Percentiles rank a stretch among this genome's conserved stretches.
These are phyloP conservation scores for Tretioscincus oriximinensis DNA, from an alignment of 2,113 vertebrate genomes.

Conservation along the genomic window DNA sequence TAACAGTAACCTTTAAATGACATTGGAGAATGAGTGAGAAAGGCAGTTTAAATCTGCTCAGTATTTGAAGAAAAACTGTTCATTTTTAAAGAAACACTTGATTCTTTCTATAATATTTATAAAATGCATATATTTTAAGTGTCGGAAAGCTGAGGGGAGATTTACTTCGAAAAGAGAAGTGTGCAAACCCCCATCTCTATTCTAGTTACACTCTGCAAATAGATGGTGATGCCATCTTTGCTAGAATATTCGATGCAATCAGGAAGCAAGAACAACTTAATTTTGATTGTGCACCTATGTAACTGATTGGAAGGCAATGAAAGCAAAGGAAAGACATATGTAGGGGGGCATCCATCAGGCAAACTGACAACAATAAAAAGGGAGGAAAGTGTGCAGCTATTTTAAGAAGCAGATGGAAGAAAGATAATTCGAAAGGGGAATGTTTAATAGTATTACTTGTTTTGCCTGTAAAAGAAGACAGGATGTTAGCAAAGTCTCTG, in stretches of 20 bases:
- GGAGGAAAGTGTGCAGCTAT: neutral
- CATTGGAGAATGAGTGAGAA: slow-evolving; percentile 30
- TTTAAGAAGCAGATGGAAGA: slow-evolving; percentile 37
- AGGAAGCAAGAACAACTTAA: neutral
- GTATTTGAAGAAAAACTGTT: neutral
- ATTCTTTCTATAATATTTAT: neutral
- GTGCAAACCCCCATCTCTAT: too few species aligned
- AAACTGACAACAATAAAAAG: neutral
- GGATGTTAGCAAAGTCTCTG: neutral
- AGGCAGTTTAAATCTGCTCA: neutral
- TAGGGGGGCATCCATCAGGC: slow-evolving; percentile 20
- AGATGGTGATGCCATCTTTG: rapidly evolving
- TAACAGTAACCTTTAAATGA: slow-evolving; percentile 50
- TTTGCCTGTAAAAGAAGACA: neutral
- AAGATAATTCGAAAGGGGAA: neutral
- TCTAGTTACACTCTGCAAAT: neutral
- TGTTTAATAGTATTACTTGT: neutral
- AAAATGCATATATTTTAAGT: neutral
- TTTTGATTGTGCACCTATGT: neutral
- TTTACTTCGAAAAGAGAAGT: too few species aligned
- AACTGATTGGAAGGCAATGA: neutral
- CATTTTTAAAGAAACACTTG: too few species aligned
- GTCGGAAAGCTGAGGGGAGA: neutral
- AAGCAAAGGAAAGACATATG: neutral
- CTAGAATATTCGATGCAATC: rapidly evolving